Percentiles rank a stretch among this genome's conserved stretches.
Evolutionary conservation across 2,888 invertebrate genomes (phyloP).

Genomic region (Ophion slaviceki): DNA sequence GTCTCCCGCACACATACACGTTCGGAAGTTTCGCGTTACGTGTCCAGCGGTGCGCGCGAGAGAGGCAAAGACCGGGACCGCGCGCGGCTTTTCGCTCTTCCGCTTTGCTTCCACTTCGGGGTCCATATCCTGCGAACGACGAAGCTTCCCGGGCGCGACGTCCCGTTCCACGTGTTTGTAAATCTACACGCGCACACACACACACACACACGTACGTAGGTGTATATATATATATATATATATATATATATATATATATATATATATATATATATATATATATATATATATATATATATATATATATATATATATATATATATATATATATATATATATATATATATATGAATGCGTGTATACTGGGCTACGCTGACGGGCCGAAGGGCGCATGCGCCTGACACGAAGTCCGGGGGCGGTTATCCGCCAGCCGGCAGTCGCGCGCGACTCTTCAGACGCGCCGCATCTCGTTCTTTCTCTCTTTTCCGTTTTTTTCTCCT

Average conservation of each 20-base stretch:
- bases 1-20: too few relatives aligned
- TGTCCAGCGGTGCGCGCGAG: too few relatives aligned
- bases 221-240: too few relatives aligned
- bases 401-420: conserved; percentile 41
- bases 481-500: background rate
- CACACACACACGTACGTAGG: too few relatives aligned
- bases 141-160: too few relatives aligned
- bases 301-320: background rate
- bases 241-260: background rate
- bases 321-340: background rate
- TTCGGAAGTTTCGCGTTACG: too few relatives aligned
- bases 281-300: background rate
- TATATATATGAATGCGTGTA: background rate
- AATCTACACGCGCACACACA: too few relatives aligned
- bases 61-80: background rate
- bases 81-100: too few relatives aligned
- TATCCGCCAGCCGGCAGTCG: conserved; percentile 73
- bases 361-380: background rate
- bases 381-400: conserved; percentile 61
- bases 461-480: conserved; percentile 59
- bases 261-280: background rate
- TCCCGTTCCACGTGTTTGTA: too few relatives aligned
- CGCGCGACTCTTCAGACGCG: conserved; percentile 76
- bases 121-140: too few relatives aligned
- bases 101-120: too few relatives aligned